Percentiles rank a stretch among this genome's conserved stretches.
phyloP scores from a whole-genome alignment of 2,888 invertebrate species.

The Chymomyza amoena region DNA sequence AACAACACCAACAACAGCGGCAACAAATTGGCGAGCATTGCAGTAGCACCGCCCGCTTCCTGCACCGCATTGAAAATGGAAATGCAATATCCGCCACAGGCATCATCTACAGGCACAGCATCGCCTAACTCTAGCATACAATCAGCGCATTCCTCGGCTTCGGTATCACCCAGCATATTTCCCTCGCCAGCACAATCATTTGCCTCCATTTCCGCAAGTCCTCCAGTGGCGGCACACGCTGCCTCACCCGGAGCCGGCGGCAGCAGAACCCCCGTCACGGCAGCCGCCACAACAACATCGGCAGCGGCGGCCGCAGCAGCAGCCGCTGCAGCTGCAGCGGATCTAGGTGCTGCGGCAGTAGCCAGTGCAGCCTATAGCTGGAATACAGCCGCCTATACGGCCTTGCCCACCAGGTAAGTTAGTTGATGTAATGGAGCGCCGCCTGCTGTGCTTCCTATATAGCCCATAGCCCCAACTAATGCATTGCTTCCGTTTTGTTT shows the following conservation, averaged over 20 bases:
- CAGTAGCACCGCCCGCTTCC: slow-evolving; percentile 22
- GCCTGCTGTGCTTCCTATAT: neutral
- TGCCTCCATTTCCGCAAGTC: slow-evolving; percentile 73
- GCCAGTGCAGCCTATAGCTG: slow-evolving; percentile 72
- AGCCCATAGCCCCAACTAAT: neutral
- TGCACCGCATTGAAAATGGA: slow-evolving; percentile 68
- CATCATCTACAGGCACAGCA: slow-evolving; percentile 77
- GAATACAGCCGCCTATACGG: slow-evolving; percentile 70
- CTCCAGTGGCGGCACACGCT: slow-evolving; percentile 56
- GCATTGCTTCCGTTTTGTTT: slow-evolving; percentile 11
- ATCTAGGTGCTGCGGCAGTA: slow-evolving; percentile 70
- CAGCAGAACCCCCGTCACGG: slow-evolving; percentile 42
- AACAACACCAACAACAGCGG: slow-evolving; percentile 29
- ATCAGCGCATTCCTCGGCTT: slow-evolving; percentile 76
- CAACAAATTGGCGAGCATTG: slow-evolving; percentile 13
- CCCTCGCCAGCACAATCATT: slow-evolving; percentile 76
- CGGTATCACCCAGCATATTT: slow-evolving; percentile 77
- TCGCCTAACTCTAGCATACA: slow-evolving; percentile 76
- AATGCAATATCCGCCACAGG: slow-evolving; percentile 77
- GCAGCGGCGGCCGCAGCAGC: slow-evolving; percentile 61
- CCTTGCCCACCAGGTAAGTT: slow-evolving; percentile 74
- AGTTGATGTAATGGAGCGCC: no score
- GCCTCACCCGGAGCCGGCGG: slow-evolving; percentile 26
- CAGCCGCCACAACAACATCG: slow-evolving; percentile 19
- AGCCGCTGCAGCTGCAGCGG: slow-evolving; percentile 58